Percentiles rank a stretch among this genome's conserved stretches.
These are phyloP conservation scores for Numenius phaeopus DNA, from an alignment of 2,797 vertebrate species.

Conservation along the genomic window DNA sequence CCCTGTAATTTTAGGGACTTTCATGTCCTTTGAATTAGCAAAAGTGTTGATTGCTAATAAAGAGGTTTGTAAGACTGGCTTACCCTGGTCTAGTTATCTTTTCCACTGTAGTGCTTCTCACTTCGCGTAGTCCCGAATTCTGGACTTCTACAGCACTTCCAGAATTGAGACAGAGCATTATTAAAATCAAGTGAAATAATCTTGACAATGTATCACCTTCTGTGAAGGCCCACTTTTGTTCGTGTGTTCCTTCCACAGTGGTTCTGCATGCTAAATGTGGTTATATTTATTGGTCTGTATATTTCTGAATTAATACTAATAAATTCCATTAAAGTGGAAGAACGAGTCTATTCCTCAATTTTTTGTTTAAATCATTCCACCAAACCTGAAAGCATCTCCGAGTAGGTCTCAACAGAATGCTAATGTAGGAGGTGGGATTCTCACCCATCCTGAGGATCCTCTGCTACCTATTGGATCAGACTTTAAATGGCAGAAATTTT, in stretches of 20 bases:
- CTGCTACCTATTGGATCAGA: not conserved
- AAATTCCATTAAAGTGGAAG: slow-evolving; percentile 14
- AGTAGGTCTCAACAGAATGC: not conserved
- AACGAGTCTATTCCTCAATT: not conserved
- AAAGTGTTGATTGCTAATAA: not conserved
- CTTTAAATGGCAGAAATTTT: not conserved
- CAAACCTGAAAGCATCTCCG: not conserved
- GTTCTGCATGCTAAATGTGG: slow-evolving; percentile 16
- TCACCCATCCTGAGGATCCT: not conserved
- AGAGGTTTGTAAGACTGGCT: not conserved
- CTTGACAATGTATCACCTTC: slow-evolving; percentile 26
- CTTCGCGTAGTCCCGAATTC: not conserved
- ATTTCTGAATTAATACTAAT: slow-evolving; percentile 50
- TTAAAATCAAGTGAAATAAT: not conserved
- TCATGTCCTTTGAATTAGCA: not conserved
- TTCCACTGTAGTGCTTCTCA: not conserved
- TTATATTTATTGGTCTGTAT: slow-evolving; percentile 50
- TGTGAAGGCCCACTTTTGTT: slow-evolving; percentile 37
- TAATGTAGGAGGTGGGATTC: not conserved
- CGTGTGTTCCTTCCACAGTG: not conserved
- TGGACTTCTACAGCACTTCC: not conserved
- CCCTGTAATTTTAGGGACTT: not conserved
- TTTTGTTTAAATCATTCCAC: not conserved
- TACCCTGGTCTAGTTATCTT: not conserved
- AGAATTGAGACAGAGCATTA: not conserved